Evolutionary conservation across 2,113 vertebrate genomes (phyloP).

Genomic region (Butorides virescens): DNA sequence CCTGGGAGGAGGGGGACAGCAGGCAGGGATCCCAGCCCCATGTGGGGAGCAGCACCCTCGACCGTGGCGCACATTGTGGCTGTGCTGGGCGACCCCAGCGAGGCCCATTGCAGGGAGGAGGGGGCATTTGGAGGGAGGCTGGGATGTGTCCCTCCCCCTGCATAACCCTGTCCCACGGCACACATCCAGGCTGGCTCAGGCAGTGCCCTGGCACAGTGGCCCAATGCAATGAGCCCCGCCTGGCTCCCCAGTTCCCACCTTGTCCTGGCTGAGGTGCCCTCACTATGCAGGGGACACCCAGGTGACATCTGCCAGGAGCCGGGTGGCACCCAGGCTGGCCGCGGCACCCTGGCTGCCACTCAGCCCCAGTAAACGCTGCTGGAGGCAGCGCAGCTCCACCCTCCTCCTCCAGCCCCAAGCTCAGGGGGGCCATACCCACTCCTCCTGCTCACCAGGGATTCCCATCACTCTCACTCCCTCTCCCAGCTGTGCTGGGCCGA

Average conservation of each 20-base stretch:
- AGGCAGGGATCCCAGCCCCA: too few species aligned
- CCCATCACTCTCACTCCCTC: not conserved
- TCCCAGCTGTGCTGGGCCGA: not conserved
- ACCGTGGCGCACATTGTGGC: accelerated
- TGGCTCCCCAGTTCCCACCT: accelerated
- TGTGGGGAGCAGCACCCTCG: accelerated
- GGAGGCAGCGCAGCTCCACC: not conserved
- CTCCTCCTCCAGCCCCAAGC: not conserved
- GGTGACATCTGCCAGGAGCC: not conserved
- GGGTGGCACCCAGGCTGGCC: not conserved
- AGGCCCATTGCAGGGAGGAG: not conserved
- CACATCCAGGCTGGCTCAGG: not conserved
- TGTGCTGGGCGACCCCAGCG: accelerated
- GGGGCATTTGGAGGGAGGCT: accelerated
- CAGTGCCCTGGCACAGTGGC: not conserved
- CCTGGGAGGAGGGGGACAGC: not conserved
- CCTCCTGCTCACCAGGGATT: not conserved
- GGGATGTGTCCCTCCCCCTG: not conserved
- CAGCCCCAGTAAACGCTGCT: not conserved
- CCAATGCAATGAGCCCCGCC: accelerated
- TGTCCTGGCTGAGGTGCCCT: accelerated
- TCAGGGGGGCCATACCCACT: accelerated
- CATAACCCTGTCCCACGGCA: accelerated
- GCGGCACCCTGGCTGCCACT: not conserved
- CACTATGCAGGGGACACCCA: accelerated